These are phyloP conservation scores for Semotilus atromaculatus DNA, from an alignment of 2,797 vertebrate genomes.

Conservation along the genomic window DNA sequence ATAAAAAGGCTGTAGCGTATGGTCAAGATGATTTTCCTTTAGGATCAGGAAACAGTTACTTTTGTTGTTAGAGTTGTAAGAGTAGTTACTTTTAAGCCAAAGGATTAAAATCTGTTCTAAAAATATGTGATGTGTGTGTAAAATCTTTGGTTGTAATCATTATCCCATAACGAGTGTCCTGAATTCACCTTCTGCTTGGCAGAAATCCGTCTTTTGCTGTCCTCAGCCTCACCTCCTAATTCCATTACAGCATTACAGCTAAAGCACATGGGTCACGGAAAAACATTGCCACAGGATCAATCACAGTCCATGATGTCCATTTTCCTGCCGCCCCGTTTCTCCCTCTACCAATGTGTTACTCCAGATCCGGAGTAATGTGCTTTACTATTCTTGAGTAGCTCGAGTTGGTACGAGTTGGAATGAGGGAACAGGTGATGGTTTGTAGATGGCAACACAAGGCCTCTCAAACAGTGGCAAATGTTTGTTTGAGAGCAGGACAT, in stretches of 20 bases:
- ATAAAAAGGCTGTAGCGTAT: neutral
- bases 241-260: slow-evolving; percentile 51
- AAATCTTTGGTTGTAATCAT: slow-evolving; percentile 19
- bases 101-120: neutral
- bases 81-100: neutral
- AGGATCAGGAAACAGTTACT: neutral
- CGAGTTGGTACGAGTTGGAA: neutral
- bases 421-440: neutral
- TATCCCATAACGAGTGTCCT: slow-evolving; percentile 10
- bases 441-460: neutral
- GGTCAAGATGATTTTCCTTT: neutral
- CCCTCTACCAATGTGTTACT: neutral
- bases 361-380: slow-evolving; percentile 7
- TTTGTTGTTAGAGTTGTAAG: neutral
- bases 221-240: slow-evolving; percentile 48
- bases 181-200: slow-evolving; percentile 19
- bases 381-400: neutral
- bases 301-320: neutral
- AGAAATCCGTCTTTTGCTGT: neutral
- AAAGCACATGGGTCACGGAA: slow-evolving; percentile 48
- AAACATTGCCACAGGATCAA: slow-evolving; percentile 56
- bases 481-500: neutral
- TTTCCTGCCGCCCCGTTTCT: neutral
- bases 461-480: neutral
- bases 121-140: neutral